Conservation (phyloP, 2,113 vertebrate species). For the Ameiurus melas region DNA sequence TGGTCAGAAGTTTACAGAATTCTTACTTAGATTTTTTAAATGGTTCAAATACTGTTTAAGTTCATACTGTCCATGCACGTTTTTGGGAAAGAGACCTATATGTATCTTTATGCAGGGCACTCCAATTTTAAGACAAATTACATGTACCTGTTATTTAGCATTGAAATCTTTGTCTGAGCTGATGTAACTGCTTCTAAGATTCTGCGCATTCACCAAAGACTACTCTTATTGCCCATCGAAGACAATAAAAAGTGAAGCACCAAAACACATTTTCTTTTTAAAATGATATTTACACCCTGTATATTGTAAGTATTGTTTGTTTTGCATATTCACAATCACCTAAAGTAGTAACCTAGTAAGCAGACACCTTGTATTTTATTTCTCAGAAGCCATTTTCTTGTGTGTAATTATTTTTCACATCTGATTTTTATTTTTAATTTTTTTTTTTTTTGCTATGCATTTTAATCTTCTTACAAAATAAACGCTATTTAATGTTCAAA, state of each 20-base stretch:
- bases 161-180: background rate
- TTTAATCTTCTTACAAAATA: slow-evolving; percentile 61
- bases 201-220: background rate
- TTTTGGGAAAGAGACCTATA: background rate
- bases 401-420: slow-evolving; percentile 32
- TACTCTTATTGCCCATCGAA: background rate
- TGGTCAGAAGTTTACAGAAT: background rate
- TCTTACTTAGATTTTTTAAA: background rate
- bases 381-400: background rate
- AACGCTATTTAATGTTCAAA: slow-evolving; percentile 60
- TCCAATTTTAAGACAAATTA: background rate
- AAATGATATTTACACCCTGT: background rate
- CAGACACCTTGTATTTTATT: background rate
- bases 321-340: background rate
- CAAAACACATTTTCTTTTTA: background rate
- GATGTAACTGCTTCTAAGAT: background rate
- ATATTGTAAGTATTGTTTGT: slow-evolving; percentile 9
- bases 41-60: background rate
- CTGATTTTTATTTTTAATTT: no score
- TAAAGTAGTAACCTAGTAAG: slow-evolving; percentile 1
- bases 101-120: background rate
- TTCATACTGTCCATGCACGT: background rate
- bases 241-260: background rate
- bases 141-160: background rate
- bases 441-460: slow-evolving; percentile 46